A percentile compares a stretch with the other conserved stretches of the same genome.
phyloP scores from a whole-genome alignment of 2,113 vertebrate genomes.

The Cinclus cinclus region DNA sequence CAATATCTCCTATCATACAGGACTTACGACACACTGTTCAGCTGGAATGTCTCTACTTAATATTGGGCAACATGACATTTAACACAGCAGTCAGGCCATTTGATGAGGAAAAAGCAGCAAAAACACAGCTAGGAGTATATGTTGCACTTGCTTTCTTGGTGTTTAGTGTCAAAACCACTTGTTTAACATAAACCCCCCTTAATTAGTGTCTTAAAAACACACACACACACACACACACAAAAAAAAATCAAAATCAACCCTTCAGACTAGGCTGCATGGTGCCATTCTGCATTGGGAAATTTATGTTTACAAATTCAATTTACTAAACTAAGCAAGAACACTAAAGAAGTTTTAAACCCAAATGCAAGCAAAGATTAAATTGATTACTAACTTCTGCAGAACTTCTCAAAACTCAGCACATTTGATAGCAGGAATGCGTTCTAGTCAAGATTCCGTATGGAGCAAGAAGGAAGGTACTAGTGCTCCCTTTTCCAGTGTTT shows the following conservation, averaged over 20 bases:
- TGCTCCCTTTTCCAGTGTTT: neutral
- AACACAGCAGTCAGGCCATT: neutral
- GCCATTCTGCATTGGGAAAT: neutral
- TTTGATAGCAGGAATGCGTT: neutral
- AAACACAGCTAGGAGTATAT: neutral
- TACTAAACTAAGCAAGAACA: neutral
- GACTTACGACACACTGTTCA: neutral
- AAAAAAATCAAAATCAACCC: neutral
- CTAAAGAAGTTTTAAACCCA: neutral
- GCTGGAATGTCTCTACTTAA: neutral
- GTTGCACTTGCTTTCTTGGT: neutral
- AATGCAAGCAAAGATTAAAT: neutral
- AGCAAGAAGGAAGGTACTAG: neutral
- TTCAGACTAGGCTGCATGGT: neutral
- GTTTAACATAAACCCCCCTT: neutral
- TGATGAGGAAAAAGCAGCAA: conserved; percentile 5
- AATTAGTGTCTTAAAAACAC: neutral
- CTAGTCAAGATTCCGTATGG: neutral
- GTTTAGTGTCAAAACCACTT: neutral
- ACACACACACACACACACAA: too few species aligned
- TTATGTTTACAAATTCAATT: neutral
- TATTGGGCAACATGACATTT: neutral
- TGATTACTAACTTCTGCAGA: neutral
- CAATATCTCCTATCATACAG: neutral
- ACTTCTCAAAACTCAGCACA: neutral